Base-by-base conservation (phyloP, 1,140 invertebrate genomes). In the Orchesella cincta region DNA sequence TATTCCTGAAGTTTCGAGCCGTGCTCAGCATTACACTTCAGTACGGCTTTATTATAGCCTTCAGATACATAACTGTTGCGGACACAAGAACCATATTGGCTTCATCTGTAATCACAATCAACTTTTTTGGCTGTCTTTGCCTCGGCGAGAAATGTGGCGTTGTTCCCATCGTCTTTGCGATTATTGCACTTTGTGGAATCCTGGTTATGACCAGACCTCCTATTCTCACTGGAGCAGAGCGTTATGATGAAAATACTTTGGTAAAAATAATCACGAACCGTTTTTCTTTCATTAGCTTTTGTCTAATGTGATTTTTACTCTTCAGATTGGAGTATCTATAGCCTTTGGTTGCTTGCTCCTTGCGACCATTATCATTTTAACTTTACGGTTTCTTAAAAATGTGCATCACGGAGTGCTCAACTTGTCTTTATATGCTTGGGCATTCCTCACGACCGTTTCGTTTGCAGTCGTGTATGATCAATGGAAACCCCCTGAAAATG, bases 11-110 rank as follows among this genome's bases (percentile, higher is more conserved):
- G 76, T 73, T 77, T 18, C 76, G 76, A 52, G 71, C 76, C n/a
- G 52, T 74, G 71, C 23, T 74, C 28, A 77, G 76, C 31, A 33
- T 71, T 12, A 18, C 57, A 14, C 73, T 77, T n/a, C 62, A 70
- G 0, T 77, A 77, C 71, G 39, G 54, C 12, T 51, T 77, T 12
- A 62, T 77, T 23, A n/a, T 34, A 39, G 34, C 71, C 33, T 77
- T 77, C 51, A 74, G 31, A 46, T 77, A 57, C 71, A 77, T 77
- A 1, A 64, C 71, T 46, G 76, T 77, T 29, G 76, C 76, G 18
- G 76, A 77, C 16, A 52, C 71, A 0, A 14, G 76, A 31, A 77
- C 76, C 3, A 77, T 77, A 16, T 31, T 72, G 23, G 51, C 31
- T 8, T 12, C 36, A 8, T 72, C 76, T 3, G 36, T 77, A 23